Base-by-base conservation (phyloP, 2,888 invertebrate species). In the Halocaridina rubra region DNA sequence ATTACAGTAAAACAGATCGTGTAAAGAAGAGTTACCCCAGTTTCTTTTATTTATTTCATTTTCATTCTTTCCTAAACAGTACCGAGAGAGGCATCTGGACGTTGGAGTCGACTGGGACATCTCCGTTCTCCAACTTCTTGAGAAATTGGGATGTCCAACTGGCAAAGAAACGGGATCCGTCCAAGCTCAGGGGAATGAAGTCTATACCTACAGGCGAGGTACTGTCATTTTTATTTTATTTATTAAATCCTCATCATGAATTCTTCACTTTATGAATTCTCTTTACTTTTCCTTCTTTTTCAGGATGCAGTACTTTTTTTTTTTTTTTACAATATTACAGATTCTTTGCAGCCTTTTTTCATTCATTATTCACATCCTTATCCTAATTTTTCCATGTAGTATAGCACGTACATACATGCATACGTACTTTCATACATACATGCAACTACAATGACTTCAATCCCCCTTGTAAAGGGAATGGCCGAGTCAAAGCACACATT, bases 161-260 rank as follows among this genome's bases (percentile, higher is more conserved):
- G 71, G 39, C 61, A 46, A 71, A 2, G 81, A 71, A 24, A 59
- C 77, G 22, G 71, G 59, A 8, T n/a, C 79, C 19, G 76, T 85
- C 19, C 82, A 82, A 57, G 75, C 75, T 4, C 81, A 81, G 53
- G 76, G 57, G 3, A 87, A 85, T 39, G 87, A 87, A 46, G 80
- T 87, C 29, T 87, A 87, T 76, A 87, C 87, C 39, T 87, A 87
- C 82, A 59, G 87, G 7, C 79, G 87, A 85, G 87, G 85, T 87
- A 81, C 4, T 29, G 16, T 27, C 67, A n/a, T n/a, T n/a, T n/a
- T n/a, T 46, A 10, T 10, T 10, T 46, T 46, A 10, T 46, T 46
- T 46, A 46, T 10, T 46, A 13, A 8, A 46, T 46, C 46, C 13
- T 46, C 46, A 46, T 46, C 46, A 10, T 13, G 46, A 46, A 46